Evolutionary conservation across 2,888 invertebrate genomes (phyloP), one percentile per base, ranked within the genome.

Genomic region (Tupiocoris notatus): DNA sequence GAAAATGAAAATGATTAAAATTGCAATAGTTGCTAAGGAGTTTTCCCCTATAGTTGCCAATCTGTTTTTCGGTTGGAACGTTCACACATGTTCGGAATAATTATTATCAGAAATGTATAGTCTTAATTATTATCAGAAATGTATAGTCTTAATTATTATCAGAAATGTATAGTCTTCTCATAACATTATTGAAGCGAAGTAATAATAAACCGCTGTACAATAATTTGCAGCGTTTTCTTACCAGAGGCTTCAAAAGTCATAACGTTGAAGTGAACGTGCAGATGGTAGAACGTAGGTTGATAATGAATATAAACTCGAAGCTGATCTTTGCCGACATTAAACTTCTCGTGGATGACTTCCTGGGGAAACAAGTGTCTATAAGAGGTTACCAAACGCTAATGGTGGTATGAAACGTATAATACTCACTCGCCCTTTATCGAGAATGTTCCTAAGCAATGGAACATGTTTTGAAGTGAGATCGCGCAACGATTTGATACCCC

Each of bases 201-300:
- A n/a, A n/a, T n/a, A n/a, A n/a, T n/a, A n/a, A n/a, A n/a, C n/a
- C n/a, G n/a, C n/a, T n/a, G n/a, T n/a, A n/a, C n/a, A n/a, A n/a
- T n/a, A n/a, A n/a, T n/a, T n/a, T n/a, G n/a, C n/a, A n/a, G n/a
- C n/a, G n/a, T n/a, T n/a, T n/a, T n/a, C 16, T 68, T 62, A 73
- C 73, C 73, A 63, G 93, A 92, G 0, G 92, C 91, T 81, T 94
- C 92, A 85, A 91, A 91, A 63, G 88, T 87, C 1, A 97, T 83
- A 76, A 90, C 89, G 12, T 94, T 94, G 82, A 97, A 94, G 84
- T 99, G 98, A 0, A 98, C 88, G 83, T 99, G 98, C 0, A 99
- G 86, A 83, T 98, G 97, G 85, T 96, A 98, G 86, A 96, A 99
- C 0, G 96, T 94, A 0, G 98, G 98, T 82, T 96, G 97, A 85